phyloP scores from a whole-genome alignment of 2,888 invertebrate species.

The Polydrusus cervinus region DNA sequence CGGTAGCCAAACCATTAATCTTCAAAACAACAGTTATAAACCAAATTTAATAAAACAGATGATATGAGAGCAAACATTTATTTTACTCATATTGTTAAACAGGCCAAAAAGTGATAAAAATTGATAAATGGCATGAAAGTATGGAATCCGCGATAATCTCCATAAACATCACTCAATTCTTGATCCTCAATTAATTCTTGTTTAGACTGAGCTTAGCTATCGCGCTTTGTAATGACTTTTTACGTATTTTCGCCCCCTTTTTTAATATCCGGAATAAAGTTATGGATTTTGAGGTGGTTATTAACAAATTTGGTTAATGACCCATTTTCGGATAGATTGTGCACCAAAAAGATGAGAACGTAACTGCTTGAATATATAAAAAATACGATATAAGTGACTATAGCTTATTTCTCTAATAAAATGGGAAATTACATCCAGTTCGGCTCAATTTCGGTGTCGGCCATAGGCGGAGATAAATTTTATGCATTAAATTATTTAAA shows the following conservation, averaged over 20 bases:
- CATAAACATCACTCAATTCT: slow-evolving; percentile 50
- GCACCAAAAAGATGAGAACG: no score
- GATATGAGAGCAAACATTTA: slow-evolving; percentile 45
- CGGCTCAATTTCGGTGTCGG: no score
- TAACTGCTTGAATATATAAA: no score
- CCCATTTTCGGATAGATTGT: neutral
- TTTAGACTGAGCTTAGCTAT: slow-evolving; percentile 26
- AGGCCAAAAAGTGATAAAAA: slow-evolving; percentile 41
- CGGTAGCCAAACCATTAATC: neutral
- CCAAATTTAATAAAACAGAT: slow-evolving; percentile 14
- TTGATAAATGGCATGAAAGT: slow-evolving; percentile 50
- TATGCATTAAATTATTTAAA: no score
- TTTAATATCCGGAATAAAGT: slow-evolving; percentile 15
- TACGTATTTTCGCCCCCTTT: slow-evolving; percentile 15
- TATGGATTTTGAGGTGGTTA: slow-evolving; percentile 6
- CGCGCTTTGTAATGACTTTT: slow-evolving; percentile 21
- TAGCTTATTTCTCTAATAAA: no score
- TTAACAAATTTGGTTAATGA: slow-evolving; percentile 12
- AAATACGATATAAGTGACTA: no score
- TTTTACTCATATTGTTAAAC: slow-evolving; percentile 39
- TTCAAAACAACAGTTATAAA: neutral
- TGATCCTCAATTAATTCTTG: slow-evolving; percentile 51
- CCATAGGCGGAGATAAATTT: no score
- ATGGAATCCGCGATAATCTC: slow-evolving; percentile 42
- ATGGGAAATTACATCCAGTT: no score